Conservation (phyloP, 2,797 vertebrate genomes). For the Enteromius anoplus region DNA sequence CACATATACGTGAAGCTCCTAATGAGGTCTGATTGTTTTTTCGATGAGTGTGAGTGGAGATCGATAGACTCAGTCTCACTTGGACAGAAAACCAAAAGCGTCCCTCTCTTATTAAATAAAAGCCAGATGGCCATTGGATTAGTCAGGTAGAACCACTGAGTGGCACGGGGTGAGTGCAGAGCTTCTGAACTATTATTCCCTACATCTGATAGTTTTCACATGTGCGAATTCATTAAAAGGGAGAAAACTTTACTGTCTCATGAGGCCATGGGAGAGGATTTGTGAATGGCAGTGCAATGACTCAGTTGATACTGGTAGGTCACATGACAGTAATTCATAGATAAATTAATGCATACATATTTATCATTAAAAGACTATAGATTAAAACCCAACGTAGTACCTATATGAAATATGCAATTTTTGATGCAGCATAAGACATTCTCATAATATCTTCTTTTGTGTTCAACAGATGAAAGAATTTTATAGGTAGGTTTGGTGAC, state of each 20-base stretch:
- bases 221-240: background rate
- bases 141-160: slow-evolving; percentile 9
- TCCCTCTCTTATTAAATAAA: slow-evolving; percentile 42
- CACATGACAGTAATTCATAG: background rate
- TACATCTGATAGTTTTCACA: background rate
- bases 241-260: background rate
- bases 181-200: slow-evolving; percentile 7
- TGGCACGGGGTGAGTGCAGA: background rate
- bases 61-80: slow-evolving; percentile 20
- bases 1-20: slow-evolving; percentile 55
- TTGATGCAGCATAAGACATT: background rate
- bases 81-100: slow-evolving; percentile 26
- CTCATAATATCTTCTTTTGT: background rate
- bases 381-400: background rate
- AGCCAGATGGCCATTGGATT: slow-evolving; percentile 19
- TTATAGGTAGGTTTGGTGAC: background rate
- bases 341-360: background rate
- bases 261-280: background rate
- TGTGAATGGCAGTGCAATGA: background rate
- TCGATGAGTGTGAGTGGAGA: slow-evolving; percentile 31
- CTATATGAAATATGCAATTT: background rate
- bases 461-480: background rate
- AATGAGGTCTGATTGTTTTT: slow-evolving; percentile 47
- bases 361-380: background rate
- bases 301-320: background rate